These are phyloP conservation scores for Hemicrepidius hirtus DNA, from an alignment of 2,888 invertebrate genomes.

Conservation along the genomic window DNA sequence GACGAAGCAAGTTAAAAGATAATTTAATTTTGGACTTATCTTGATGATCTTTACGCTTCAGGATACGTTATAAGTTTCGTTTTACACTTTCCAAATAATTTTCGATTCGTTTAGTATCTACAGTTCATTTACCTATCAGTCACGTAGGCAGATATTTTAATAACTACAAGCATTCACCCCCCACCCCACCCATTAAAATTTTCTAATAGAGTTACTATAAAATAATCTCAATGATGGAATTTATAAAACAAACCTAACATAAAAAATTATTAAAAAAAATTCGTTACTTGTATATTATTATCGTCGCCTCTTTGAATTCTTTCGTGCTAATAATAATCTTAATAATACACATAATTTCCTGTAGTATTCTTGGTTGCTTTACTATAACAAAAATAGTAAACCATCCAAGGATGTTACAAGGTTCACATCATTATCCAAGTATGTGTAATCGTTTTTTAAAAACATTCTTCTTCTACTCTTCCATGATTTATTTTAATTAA, in stretches of 20 bases:
- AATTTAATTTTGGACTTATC: conserved; percentile 10
- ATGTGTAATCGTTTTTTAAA: conserved; percentile 8
- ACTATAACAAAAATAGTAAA: background rate
- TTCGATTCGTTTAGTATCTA: background rate
- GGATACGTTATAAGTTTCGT: background rate
- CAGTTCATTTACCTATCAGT: no score
- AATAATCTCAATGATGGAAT: no score
- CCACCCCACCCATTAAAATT: no score
- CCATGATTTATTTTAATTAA: background rate
- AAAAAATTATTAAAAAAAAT: no score
- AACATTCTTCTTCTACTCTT: background rate
- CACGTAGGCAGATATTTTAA: no score
- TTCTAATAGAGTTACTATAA: no score
- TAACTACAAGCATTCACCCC: no score
- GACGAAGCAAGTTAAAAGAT: background rate
- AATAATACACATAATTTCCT: no score
- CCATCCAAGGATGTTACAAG: conserved; percentile 21
- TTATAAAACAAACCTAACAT: no score
- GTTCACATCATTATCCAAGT: conserved; percentile 24
- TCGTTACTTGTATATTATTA: no score
- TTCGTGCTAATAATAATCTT: no score
- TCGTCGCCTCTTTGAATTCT: no score
- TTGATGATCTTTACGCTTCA: conserved; percentile 25
- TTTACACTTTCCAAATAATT: conserved; percentile 16
- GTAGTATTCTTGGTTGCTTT: background rate